Base-by-base conservation (phyloP, 2,113 vertebrate genomes). In the Tragelaphus strepsiceros region DNA sequence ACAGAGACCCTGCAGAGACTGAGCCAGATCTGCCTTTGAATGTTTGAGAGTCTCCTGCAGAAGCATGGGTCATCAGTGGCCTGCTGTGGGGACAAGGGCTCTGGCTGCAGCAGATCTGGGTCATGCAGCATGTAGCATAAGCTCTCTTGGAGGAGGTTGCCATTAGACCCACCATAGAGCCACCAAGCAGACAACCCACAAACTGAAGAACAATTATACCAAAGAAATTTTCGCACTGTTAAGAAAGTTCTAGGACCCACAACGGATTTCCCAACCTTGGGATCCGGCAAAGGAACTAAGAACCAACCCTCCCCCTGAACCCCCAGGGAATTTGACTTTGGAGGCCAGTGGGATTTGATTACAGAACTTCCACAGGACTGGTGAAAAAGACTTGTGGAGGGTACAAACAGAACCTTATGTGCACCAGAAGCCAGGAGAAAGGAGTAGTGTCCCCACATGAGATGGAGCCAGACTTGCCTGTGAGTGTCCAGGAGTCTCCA, bases 111-210 rank as follows among this genome's bases (percentile, higher is more conserved):
- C 19, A 3, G 67, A 22, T 6, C 10, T 71, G 19, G n/a, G 19
- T 22, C n/a, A 71, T 6, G n/a, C 9, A 39, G 19, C n/a, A 39
- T 6, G n/a, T 39, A n/a, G 67, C 67, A 71, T 22, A 12, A 22
- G n/a, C 19, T 21, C 67, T 71, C 19, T 39, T 39, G 67, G 67
- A 71, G n/a, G 67, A 71, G 10, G 19, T 39, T 3, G n/a, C n/a
- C 67, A 71, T 21, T 21, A 71, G 10, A 10, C 2, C 67, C 19
- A 39, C 67, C 67, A 71, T 0, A 71, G 67, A 39, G 67, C 19
- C 1, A 0, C n/a, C n/a, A 11, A 71, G n/a, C 19, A 39, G 67
- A 71, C 0, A 19, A 22, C n/a, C n/a, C 67, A 22, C 67, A 71
- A 39, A 35, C n/a, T 71, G 67, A 71, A 71, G 67, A 71, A 71